Evolutionary conservation across 1,140 invertebrate genomes (phyloP).

Genomic region (Panagrolaimus sp.): DNA sequence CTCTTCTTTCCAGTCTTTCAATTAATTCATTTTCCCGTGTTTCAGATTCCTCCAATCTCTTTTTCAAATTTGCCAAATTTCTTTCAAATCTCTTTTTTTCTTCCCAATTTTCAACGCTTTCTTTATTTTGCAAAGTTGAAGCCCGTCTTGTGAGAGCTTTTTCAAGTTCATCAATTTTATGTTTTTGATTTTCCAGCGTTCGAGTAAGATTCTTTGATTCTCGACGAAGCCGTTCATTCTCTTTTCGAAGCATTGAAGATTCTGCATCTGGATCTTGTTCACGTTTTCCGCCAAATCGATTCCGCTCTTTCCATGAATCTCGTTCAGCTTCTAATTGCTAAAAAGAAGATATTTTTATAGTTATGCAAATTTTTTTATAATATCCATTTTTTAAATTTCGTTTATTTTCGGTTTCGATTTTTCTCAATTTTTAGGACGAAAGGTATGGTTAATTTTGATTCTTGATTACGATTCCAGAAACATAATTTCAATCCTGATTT

Average conservation of each 20-base stretch:
- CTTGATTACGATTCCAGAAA: too few relatives aligned
- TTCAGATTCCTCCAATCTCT: constrained; percentile 21
- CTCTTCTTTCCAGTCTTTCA: constrained; percentile 26
- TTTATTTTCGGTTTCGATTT: too few relatives aligned
- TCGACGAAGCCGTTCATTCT: constrained; percentile 30
- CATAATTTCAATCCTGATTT: too few relatives aligned
- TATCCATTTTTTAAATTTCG: too few relatives aligned
- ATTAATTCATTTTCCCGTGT: constrained; percentile 20
- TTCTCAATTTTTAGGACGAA: too few relatives aligned
- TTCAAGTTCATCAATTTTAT: constrained; percentile 26
- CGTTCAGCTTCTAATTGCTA: constrained; percentile 29
- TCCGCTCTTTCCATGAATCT: constrained; percentile 25
- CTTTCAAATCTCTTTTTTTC: constrained; percentile 25
- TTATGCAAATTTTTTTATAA: too few relatives aligned
- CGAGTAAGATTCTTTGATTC: constrained; percentile 27
- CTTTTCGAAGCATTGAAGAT: constrained; percentile 15
- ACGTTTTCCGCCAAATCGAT: constrained; percentile 16
- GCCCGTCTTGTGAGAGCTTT: constrained; percentile 23
- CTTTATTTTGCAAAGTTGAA: constrained; percentile 14
- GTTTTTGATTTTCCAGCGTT: constrained; percentile 25
- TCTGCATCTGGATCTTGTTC: constrained; percentile 18
- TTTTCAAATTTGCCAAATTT: background rate
- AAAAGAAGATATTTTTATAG: constrained; percentile 5
- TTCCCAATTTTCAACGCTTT: constrained; percentile 30
- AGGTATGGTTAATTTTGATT: too few relatives aligned